Percentiles rank a stretch among this genome's conserved stretches.
Conservation (phyloP, 2,888 invertebrate species). For the Nomada fucata region DNA sequence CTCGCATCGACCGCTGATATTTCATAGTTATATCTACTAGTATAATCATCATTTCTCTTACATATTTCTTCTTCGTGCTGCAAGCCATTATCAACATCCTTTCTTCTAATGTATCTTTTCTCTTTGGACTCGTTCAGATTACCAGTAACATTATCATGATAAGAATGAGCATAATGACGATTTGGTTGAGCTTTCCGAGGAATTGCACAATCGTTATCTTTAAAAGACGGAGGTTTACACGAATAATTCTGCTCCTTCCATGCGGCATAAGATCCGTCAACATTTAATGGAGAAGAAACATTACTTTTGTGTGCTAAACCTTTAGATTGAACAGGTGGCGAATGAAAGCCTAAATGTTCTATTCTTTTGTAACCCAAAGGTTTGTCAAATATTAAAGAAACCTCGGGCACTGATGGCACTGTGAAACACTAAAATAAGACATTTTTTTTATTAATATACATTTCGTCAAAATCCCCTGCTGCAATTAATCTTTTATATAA, state of each 20-base stretch:
- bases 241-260: slow-evolving; percentile 77
- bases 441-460: background rate
- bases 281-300: slow-evolving; percentile 46
- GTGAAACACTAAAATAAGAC: slow-evolving; percentile 70
- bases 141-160: background rate
- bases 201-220: background rate
- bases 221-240: slow-evolving; percentile 22
- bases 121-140: background rate
- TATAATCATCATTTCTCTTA: slow-evolving; percentile 12
- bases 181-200: slow-evolving; percentile 10
- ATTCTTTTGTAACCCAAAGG: slow-evolving; percentile 35
- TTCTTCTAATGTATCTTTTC: background rate
- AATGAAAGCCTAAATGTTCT: slow-evolving; percentile 25
- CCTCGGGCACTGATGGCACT: slow-evolving; percentile 78
- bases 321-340: slow-evolving; percentile 16
- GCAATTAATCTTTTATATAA: background rate
- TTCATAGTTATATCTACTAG: slow-evolving; percentile 12
- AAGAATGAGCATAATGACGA: slow-evolving; percentile 20
- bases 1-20: background rate
- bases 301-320: slow-evolving; percentile 12
- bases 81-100: slow-evolving; percentile 9
- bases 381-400: slow-evolving; percentile 79
- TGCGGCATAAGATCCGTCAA: slow-evolving; percentile 73
- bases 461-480: background rate
- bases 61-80: slow-evolving; percentile 3